Conservation (phyloP, 2,888 invertebrate genomes). For the Axea sp. region DNA sequence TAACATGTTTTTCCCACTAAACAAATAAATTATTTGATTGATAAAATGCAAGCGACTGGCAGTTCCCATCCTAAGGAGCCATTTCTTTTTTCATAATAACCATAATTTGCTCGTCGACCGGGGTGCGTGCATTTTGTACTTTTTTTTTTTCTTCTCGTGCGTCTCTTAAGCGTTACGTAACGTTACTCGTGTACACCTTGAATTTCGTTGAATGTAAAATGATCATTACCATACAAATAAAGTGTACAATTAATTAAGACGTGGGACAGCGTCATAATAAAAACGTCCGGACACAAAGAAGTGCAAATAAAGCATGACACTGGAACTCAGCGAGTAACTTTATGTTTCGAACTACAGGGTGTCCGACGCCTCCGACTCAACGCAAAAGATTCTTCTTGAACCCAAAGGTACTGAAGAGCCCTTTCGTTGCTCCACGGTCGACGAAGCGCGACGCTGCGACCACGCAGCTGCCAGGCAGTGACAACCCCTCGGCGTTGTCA, state of each 20-base stretch:
- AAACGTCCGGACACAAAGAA: conserved; percentile 28
- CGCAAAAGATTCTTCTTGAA: conserved; percentile 90
- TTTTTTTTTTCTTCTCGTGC: conserved; percentile 14
- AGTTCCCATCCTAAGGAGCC: conserved; percentile 31
- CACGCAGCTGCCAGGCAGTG: conserved; percentile 79
- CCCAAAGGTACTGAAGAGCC: conserved; percentile 88
- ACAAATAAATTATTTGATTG: conserved; percentile 25
- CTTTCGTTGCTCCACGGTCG: conserved; percentile 82
- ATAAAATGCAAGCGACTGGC: conserved; percentile 27
- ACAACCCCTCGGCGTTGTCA: conserved; percentile 85
- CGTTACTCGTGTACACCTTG: conserved; percentile 1
- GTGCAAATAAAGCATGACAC: conserved; percentile 9
- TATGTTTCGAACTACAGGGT: conserved; percentile 76
- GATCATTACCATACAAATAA: conserved; percentile 45
- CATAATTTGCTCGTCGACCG: conserved; percentile 25
- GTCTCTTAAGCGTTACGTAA: conserved; percentile 31
- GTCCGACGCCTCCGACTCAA: conserved; percentile 89
- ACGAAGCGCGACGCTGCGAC: conserved; percentile 69
- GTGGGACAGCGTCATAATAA: conserved; percentile 16
- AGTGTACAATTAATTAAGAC: conserved; percentile 52
- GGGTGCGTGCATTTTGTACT: conserved; percentile 7
- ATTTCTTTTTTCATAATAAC: conserved; percentile 19
- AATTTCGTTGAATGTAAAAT: conserved; percentile 25
- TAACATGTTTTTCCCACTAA: conserved; percentile 10
- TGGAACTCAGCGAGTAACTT: neutral